Evolutionary conservation across 1,140 invertebrate genomes (phyloP), one percentile per base, ranked within the genome.

Genomic region (Hycleus cichorii): DNA sequence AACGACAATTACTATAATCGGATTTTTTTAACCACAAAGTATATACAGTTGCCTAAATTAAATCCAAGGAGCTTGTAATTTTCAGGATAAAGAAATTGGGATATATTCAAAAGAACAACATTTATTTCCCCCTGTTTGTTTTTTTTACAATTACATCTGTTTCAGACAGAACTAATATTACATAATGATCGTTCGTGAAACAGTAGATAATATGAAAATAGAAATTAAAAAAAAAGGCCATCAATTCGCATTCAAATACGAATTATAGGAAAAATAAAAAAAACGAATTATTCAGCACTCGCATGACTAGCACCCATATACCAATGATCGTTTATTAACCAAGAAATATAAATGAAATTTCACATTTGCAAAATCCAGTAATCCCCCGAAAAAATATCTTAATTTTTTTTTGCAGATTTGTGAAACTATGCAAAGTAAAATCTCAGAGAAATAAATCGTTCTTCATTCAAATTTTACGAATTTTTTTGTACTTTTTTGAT

Each of bases 401-500:
- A 32, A 32, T 32, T 32, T 32, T 32, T 32, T 32, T 32, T 5
- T 32, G n/a, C 7, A 32, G 32, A 32, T 32, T 32, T 32, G 18
- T 18, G 18, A 18, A 18, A 18, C 32, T 32, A 3, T 32, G 4
- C 7, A 32, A 32, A 5, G 32, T 32, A 7, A 32, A 32, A 32
- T 32, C 7, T 32, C 32, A 32, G 58, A 66, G 65, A 65, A 67
- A 64, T 60, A 64, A 63, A 59, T 66, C 63, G 68, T 68, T 64
- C 68, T 38, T 55, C 57, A 63, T 64, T 69, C 60, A 49, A 47
- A 32, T 70, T 71, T 72, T 70, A 60, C 67, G 59, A 60, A 69
- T 72, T 72, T 72, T 72, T 72, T 72, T 70, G 59, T 63, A 57
- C 52, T 65, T 65, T 69, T 67, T 65, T 64, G 67, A 70, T 72